phyloP scores from a whole-genome alignment of 2,113 vertebrate species.

The Caracal caracal region DNA sequence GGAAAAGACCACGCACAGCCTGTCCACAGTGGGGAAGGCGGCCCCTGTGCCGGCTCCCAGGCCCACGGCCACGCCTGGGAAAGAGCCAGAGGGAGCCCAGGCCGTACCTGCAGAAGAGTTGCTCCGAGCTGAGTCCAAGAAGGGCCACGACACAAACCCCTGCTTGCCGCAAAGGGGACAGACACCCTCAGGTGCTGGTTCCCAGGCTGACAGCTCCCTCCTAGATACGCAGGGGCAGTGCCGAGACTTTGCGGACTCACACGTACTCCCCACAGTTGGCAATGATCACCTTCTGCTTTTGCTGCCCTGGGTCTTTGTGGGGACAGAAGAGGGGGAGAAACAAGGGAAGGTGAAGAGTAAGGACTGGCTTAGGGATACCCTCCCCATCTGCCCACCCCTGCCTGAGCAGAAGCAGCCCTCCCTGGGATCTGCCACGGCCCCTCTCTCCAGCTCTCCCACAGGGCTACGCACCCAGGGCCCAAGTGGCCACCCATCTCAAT shows the following conservation, averaged over 20 bases:
- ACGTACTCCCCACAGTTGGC: constrained; percentile 94
- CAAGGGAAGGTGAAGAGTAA: neutral
- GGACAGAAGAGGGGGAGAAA: neutral
- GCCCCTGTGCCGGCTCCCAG: neutral
- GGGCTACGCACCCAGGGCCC: neutral
- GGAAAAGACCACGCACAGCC: neutral
- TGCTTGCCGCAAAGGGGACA: neutral
- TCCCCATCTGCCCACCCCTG: rapidly evolving
- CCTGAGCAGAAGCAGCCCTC: neutral
- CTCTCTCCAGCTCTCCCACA: neutral
- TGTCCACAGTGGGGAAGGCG: rapidly evolving
- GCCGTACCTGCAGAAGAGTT: neutral
- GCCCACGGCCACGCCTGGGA: neutral
- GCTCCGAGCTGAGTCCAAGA: neutral
- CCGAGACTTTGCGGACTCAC: constrained; percentile 70
- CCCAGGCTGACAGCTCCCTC: neutral
- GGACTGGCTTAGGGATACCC: neutral
- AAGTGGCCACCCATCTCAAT: constrained; percentile 88
- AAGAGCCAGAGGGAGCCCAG: neutral
- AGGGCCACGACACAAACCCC: rapidly evolving
- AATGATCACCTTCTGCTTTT: constrained; percentile 98
- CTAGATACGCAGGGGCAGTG: rapidly evolving
- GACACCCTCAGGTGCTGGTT: neutral
- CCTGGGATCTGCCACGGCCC: neutral
- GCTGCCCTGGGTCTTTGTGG: constrained; percentile 91